Conservation (phyloP, 2,888 invertebrate genomes). For the Glyphotaelius pellucidus region DNA sequence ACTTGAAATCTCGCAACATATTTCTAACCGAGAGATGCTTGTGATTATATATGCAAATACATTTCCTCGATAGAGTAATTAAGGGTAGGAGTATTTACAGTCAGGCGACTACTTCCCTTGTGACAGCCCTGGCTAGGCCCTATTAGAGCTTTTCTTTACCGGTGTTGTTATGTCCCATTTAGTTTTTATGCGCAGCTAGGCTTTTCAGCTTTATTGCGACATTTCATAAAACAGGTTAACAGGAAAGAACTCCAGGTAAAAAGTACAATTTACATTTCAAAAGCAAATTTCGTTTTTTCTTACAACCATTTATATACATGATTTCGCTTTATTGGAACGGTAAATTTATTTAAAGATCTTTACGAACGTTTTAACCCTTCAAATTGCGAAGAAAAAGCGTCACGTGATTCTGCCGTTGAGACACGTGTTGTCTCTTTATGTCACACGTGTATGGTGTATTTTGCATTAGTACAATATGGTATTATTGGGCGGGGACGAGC, state of each 20-base stretch:
- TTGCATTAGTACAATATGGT: no score
- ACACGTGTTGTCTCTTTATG: background rate
- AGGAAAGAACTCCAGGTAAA: background rate
- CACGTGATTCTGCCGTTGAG: background rate
- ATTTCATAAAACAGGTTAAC: slow-evolving; percentile 2
- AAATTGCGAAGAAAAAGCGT: background rate
- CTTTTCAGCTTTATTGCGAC: background rate
- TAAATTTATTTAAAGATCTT: background rate
- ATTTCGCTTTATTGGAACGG: background rate
- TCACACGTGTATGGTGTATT: background rate
- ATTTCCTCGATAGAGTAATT: background rate
- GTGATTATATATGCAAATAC: no score
- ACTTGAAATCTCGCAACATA: no score
- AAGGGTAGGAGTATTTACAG: background rate
- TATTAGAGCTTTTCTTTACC: slow-evolving; percentile 2
- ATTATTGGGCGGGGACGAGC: no score
- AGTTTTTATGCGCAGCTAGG: background rate
- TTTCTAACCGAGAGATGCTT: no score
- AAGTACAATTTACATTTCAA: background rate
- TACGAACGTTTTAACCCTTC: background rate
- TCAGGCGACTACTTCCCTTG: background rate
- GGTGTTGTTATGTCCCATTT: background rate
- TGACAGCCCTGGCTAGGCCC: background rate
- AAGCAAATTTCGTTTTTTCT: background rate
- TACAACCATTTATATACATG: background rate